phyloP scores from a whole-genome alignment of 2,797 vertebrate genomes.

The Perdix hodgsoniae region DNA sequence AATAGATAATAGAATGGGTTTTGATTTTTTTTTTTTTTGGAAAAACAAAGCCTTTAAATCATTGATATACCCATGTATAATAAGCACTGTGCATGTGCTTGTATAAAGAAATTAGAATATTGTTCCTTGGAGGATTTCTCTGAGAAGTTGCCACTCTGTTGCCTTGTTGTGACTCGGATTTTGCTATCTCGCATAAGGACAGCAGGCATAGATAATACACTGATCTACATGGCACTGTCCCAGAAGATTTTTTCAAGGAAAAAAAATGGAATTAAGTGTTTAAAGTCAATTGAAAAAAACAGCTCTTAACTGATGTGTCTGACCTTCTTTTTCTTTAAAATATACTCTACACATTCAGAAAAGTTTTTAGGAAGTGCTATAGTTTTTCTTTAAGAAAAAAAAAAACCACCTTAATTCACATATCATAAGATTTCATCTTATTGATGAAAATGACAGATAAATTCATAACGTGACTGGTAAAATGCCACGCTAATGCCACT shows the following conservation, averaged over 20 bases:
- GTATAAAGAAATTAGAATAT: background rate
- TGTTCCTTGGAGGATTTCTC: constrained; percentile 17
- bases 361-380: background rate
- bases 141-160: constrained; percentile 4
- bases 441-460: background rate
- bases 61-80: background rate
- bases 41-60: constrained; percentile 38
- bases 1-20: background rate
- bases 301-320: background rate
- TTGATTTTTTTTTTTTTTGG: background rate
- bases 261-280: constrained; percentile 9
- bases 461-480: background rate
- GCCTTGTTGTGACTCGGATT: background rate
- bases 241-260: background rate
- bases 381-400: background rate
- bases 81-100: background rate
- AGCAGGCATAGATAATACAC: constrained; percentile 7
- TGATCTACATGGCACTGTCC: background rate
- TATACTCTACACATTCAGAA: background rate
- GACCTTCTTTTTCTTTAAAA: background rate
- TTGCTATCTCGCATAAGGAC: background rate
- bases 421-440: background rate
- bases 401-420: background rate
- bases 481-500: background rate
- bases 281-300: constrained; percentile 25